Evolutionary conservation across 2,888 invertebrate species (phyloP), one percentile per base, ranked within the genome.

Genomic region (Mythimna impura): DNA sequence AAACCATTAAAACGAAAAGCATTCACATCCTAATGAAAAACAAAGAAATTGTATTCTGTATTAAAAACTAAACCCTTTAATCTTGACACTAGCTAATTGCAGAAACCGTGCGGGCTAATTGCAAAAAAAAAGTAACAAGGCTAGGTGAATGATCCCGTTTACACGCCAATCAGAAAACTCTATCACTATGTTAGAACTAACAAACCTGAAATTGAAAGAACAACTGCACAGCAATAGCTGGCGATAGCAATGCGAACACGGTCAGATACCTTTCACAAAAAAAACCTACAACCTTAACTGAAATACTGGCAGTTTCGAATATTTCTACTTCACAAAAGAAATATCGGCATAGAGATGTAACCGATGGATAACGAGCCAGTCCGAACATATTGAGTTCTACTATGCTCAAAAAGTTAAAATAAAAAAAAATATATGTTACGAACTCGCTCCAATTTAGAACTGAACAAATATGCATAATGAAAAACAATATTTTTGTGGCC

Each of bases 351-450:
- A 73, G 71, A 66, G 71, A 66, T 66, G 64, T 66, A 82, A 70
- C 61, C 55, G 9, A 61, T 3, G 67, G 63, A 76, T 83, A 83
- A 84, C 83, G 84, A 83, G 25, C 78, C 78, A 76, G 70, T 76
- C 63, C 47, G 67, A 69, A 63, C 61, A 73, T 76, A 87, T 88
- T 66, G 69, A 73, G 73, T 76, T 69, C 58, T n/a, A 52, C 34
- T 54, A 61, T 64, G 61, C n/a, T 55, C 22, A 67, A 81, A 83
- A 84, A 64, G 10, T 20, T 64, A 22, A 64, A 74, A 69, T 10
- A 54, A 73, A 69, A 71, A 58, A n/a, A 69, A 69, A 60, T 34
- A 17, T n/a, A 50, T 50, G 25, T 69, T 50, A 40, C 71, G 17
- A 52, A 68, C 54, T 67, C 71, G 57, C 17, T 64, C 36, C 66